Conservation (phyloP, 2,888 invertebrate species). For the Nysson spinosus region DNA sequence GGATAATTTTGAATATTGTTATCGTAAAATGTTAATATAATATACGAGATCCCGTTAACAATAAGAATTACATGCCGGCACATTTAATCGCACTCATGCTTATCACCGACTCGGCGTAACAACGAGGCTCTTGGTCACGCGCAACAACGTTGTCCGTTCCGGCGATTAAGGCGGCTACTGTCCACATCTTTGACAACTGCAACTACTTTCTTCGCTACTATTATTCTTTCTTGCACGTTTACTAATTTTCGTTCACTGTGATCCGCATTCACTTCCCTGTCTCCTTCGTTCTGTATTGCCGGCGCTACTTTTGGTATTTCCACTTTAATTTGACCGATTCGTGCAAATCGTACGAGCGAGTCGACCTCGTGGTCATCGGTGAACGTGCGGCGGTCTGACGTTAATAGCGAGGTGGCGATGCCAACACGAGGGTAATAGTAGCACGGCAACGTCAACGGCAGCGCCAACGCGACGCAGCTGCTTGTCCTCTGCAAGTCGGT, state of each 20-base stretch:
- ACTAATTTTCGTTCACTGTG: slow-evolving; percentile 15
- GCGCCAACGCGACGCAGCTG: slow-evolving; percentile 39
- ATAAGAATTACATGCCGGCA: slow-evolving; percentile 28
- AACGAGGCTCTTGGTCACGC: slow-evolving; percentile 63
- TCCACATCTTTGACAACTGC: slow-evolving; percentile 24
- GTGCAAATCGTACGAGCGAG: neutral
- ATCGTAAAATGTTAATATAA: slow-evolving; percentile 9
- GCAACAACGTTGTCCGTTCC: slow-evolving; percentile 44
- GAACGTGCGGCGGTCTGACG: slow-evolving; percentile 26
- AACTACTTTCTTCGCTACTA: slow-evolving; percentile 7
- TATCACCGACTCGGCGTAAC: slow-evolving; percentile 46
- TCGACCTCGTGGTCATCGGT: slow-evolving; percentile 32
- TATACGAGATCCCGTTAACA: slow-evolving; percentile 19
- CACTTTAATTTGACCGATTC: slow-evolving; percentile 7
- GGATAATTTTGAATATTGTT: too few species aligned
- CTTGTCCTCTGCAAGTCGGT: slow-evolving; percentile 44
- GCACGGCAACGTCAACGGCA: slow-evolving; percentile 29
- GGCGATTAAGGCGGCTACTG: slow-evolving; percentile 33
- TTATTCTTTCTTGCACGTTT: slow-evolving; percentile 5
- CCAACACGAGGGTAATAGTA: slow-evolving; percentile 36
- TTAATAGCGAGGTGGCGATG: slow-evolving; percentile 28
- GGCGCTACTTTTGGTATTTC: slow-evolving; percentile 5
- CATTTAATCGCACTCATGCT: slow-evolving; percentile 29
- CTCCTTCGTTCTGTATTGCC: slow-evolving; percentile 8
- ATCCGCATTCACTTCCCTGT: slow-evolving; percentile 15